Evolutionary conservation across 2,888 invertebrate genomes (phyloP).

Genomic region (Hermaeophaga mercurialis): DNA sequence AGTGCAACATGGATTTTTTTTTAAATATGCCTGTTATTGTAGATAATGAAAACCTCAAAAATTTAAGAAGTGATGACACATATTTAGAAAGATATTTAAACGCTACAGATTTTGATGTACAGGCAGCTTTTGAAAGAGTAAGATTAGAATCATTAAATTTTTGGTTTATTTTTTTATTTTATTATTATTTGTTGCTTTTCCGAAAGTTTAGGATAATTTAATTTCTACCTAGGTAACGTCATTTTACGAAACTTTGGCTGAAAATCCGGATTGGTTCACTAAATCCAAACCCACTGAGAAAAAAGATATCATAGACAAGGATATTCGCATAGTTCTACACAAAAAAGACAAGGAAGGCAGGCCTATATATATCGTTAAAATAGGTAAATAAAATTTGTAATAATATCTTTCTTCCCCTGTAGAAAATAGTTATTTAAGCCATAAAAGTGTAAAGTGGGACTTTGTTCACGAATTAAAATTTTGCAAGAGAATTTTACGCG

Average conservation of each 20-base stretch:
- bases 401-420: no score
- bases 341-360: constrained; percentile 52
- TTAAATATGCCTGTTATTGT: no score
- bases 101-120: constrained; percentile 49
- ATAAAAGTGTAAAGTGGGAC: no score
- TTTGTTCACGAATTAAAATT: no score
- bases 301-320: constrained; percentile 47
- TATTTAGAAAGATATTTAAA: constrained; percentile 52
- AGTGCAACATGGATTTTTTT: no score
- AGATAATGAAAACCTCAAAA: constrained; percentile 44
- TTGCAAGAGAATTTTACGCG: no score
- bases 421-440: no score
- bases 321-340: constrained; percentile 49
- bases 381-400: constrained; percentile 44
- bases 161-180: not conserved
- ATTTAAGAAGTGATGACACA: constrained; percentile 49
- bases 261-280: constrained; percentile 53
- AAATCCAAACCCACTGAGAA: constrained; percentile 43
- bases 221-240: constrained; percentile 52
- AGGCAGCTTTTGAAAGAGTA: constrained; percentile 52
- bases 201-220: no score
- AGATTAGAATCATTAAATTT: no score
- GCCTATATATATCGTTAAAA: constrained; percentile 52
- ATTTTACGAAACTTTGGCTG: constrained; percentile 48
- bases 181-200: no score